Base-by-base conservation (phyloP, 2,113 vertebrate genomes). In the Pelodiscus sinensis region DNA sequence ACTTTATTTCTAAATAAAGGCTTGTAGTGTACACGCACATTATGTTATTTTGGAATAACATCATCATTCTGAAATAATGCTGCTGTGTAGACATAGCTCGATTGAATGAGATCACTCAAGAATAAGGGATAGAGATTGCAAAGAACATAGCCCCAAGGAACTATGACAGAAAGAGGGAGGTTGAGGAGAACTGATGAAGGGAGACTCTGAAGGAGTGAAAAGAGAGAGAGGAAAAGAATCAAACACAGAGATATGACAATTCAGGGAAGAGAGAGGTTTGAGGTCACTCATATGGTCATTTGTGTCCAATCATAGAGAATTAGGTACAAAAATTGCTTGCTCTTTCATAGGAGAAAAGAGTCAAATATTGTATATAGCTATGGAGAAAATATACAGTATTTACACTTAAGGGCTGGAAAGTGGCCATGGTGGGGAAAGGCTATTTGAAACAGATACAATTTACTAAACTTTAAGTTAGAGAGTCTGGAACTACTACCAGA, bases 321-420 rank as follows among this genome's bases (percentile, higher is more conserved):
- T 56, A 13, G 3, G 18, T n/a, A 73, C 27, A 9, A 52, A 19
- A 13, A 65, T 85, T 90, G 89, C 91, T 92, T 80, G 79, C 80
- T 13, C 62, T 92, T n/a, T 90, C 84, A 22, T 35, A 68, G 62
- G 29, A n/a, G 44, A 54, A 18, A 79, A 54, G 52, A 54, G 31
- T 55, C 92, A 93, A 82, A 92, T 7, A 38, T 54, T 54, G 52
- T 54, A 54, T 1, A 73, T 77, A 86, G 89, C 51, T 78, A 90
- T 75, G 44, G 79, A 84, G 89, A 56, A 79, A 19, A n/a, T 44
- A 44, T 44, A 44, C 44, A 44, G 44, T 44, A 75, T 73, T 80
- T 85, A 51, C 54, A 82, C 29, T 83, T 92, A 86, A 60, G 84
- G 15, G 88, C 71, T 92, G 82, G 18, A 93, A 95, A 92, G 56